phyloP scores from a whole-genome alignment of 1,140 invertebrate species.

The Drosophila kanapiae region DNA sequence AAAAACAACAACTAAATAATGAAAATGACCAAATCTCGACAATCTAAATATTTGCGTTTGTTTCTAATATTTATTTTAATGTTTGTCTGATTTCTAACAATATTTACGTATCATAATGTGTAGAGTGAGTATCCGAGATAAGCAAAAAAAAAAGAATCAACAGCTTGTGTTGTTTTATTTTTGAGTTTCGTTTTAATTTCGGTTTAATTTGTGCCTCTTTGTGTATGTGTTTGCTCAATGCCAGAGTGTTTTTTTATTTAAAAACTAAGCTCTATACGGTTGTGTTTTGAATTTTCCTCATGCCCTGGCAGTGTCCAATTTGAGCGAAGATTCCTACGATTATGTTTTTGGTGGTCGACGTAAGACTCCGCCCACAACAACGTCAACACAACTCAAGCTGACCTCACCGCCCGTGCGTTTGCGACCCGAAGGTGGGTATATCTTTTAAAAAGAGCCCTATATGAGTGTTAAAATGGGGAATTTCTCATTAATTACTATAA shows the following conservation, averaged over 20 bases:
- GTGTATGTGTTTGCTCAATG: conserved; percentile 9
- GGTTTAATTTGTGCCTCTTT: conserved; percentile 31
- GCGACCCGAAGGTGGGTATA: conserved; percentile 81
- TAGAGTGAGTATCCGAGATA: conserved; percentile 44
- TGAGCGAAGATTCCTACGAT: conserved; percentile 85
- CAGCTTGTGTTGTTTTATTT: conserved; percentile 35
- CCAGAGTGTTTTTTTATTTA: neutral
- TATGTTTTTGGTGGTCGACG: conserved; percentile 86
- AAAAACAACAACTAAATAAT: conserved; percentile 41
- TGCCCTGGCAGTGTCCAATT: conserved; percentile 82
- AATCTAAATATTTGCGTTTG: conserved; percentile 48
- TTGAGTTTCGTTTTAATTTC: conserved; percentile 34
- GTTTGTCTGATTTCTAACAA: conserved; percentile 42
- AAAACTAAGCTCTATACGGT: conserved; percentile 21
- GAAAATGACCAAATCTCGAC: conserved; percentile 61
- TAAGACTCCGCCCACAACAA: conserved; percentile 84
- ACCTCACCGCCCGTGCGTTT: conserved; percentile 84
- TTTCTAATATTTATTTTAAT: conserved; percentile 39
- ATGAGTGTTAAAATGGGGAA: neutral
- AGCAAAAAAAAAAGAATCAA: conserved; percentile 4
- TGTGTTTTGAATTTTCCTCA: conserved; percentile 29
- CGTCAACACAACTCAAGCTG: conserved; percentile 85
- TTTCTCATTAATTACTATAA: too few species aligned
- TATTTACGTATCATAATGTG: conserved; percentile 37
- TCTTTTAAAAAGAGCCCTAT: neutral